Conservation (phyloP, 1,140 invertebrate genomes). For the Theocolax elegans region DNA sequence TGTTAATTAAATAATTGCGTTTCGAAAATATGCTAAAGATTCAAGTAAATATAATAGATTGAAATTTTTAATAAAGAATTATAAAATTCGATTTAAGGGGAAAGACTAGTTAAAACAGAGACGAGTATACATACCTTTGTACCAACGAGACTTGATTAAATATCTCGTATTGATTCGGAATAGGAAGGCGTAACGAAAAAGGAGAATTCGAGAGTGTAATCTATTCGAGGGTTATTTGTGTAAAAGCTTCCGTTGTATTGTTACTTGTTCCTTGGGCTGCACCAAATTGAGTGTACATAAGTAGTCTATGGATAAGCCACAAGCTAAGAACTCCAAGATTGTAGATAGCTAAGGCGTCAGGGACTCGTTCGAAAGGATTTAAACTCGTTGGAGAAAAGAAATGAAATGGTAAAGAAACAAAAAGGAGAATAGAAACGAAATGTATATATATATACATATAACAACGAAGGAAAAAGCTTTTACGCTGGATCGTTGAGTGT, state of each 20-base stretch:
- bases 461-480: slow-evolving; percentile 9
- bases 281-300: slow-evolving; percentile 24
- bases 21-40: no score
- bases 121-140: no score
- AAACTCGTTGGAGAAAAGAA: neutral
- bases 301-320: slow-evolving; percentile 14
- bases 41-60: no score
- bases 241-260: slow-evolving; percentile 10
- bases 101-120: no score
- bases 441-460: no score
- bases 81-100: no score
- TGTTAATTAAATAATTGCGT: no score
- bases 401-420: neutral
- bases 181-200: no score
- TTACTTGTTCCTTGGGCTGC: neutral
- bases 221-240: neutral
- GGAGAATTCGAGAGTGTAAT: no score
- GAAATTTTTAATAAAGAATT: no score
- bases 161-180: no score
- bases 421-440: neutral
- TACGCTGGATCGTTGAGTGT: neutral
- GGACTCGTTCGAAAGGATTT: slow-evolving; percentile 13
- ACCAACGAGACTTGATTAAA: no score
- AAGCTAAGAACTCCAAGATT: slow-evolving; percentile 12
- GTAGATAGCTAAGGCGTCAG: slow-evolving; percentile 6